Evolutionary conservation across 1,140 invertebrate species (phyloP), one percentile per base, ranked within the genome.

Genomic region (Drosophila teissieri): DNA sequence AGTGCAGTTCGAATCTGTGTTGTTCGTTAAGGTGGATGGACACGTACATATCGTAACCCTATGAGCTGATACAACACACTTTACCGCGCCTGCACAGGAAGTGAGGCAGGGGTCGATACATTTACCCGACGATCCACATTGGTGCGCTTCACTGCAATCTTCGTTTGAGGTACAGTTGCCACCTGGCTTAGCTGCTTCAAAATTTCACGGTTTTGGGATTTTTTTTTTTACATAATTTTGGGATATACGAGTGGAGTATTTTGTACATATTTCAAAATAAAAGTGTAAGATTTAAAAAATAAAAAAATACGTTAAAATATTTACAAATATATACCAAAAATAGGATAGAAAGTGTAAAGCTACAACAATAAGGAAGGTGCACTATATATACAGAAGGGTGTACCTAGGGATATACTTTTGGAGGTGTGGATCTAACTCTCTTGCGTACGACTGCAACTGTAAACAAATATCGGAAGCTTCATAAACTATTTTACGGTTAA

Each of bases 91-190:
- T 55, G 94, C 95, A 93, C 95, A 96, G 65, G 86, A 83, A 57
- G 91, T 91, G 69, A 92, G 93, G 92, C 95, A 96, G 68, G 94
- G 95, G 93, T 95, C 94, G 89, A 93, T 92, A 93, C 95, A 96
- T 91, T 93, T 93, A 65, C 94, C 93, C 73, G 93, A 93, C 83
- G 95, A 93, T 56, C 82, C 77, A 93, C 95, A 96, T 89, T 94
- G 94, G 88, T 94, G 93, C 91, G 93, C 93, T 79, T 94, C 93
- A 84, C 93, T 94, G 93, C 95, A 96, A 80, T 96, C 94, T 81
- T 93, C 93, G 92, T 96, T 93, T 91, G 92, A 92, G 79, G 93
- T 93, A 94, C 94, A 95, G 83, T 86, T 92, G 89, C 89, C 73
- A 92, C 88, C 75, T 92, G 90, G 91, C 92, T 90, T 92, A 89